Conservation (phyloP, 2,888 invertebrate genomes). For the Acanthosoma haemorrhoidale region DNA sequence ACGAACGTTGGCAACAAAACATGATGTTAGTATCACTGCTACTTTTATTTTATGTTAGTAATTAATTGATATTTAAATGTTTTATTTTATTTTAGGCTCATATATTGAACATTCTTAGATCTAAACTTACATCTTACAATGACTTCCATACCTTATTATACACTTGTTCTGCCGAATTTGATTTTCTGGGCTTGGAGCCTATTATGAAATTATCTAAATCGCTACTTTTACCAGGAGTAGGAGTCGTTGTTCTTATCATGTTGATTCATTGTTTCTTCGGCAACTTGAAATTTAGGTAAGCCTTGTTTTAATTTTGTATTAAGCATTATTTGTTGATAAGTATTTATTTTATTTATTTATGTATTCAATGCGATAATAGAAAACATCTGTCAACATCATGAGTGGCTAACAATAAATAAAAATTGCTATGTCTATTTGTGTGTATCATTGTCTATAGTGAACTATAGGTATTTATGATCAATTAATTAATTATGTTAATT, state of each 20-base stretch:
- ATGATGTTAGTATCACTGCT: constrained; percentile 44
- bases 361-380: too few species aligned
- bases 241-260: constrained; percentile 46
- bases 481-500: too few species aligned
- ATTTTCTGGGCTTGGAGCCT: constrained; percentile 58
- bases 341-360: too few species aligned
- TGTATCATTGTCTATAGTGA: too few species aligned
- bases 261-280: constrained; percentile 30
- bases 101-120: constrained; percentile 62
- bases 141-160: constrained; percentile 73
- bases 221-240: constrained; percentile 55
- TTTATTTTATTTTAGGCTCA: constrained; percentile 52
- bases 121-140: constrained; percentile 63
- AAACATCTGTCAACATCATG: too few species aligned
- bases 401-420: too few species aligned
- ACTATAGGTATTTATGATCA: too few species aligned
- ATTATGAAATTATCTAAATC: constrained; percentile 52
- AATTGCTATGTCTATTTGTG: too few species aligned
- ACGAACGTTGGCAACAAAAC: constrained; percentile 44
- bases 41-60: background rate
- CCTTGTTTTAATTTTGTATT: too few species aligned
- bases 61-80: background rate
- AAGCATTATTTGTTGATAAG: too few species aligned
- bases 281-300: constrained; percentile 30
- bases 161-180: constrained; percentile 71